These are phyloP conservation scores for Synodontis membranacea DNA, from an alignment of 2,113 vertebrate genomes.

Conservation along the genomic window DNA sequence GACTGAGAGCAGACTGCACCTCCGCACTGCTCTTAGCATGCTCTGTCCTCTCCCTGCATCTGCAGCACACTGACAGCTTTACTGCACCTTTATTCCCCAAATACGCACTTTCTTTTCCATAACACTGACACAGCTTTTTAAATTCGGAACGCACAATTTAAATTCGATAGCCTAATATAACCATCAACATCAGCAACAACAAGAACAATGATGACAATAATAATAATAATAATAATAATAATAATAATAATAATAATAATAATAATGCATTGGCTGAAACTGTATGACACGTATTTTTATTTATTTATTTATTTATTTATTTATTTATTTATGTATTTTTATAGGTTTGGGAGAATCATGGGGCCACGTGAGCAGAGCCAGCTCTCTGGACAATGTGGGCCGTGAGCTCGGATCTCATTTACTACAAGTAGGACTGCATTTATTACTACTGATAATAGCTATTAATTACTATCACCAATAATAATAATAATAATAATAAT, in stretches of 20 bases:
- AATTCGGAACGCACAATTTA: neutral
- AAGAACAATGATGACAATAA: neutral
- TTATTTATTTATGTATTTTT: slow-evolving; percentile 54
- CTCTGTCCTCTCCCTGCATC: slow-evolving; percentile 30
- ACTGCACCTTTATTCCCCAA: neutral
- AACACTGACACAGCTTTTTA: neutral
- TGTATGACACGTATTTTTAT: neutral
- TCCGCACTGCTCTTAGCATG: slow-evolving; percentile 57
- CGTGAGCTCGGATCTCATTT: slow-evolving; percentile 93
- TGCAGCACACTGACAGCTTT: slow-evolving; percentile 5
- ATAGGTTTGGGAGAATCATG: slow-evolving; percentile 94
- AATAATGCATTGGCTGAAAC: neutral
- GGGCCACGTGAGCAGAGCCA: slow-evolving; percentile 87
- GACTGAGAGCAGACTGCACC: slow-evolving; percentile 46
- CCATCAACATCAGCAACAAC: too few species aligned
- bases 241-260: slow-evolving; percentile 13
- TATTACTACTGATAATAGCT: neutral
- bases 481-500: neutral
- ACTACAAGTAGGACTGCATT: slow-evolving; percentile 80
- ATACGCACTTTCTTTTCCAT: neutral
- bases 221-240: slow-evolving; percentile 2
- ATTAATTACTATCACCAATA: neutral
- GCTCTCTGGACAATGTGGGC: slow-evolving; percentile 87
- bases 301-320: too few species aligned
- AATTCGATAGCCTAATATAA: neutral